Conservation (phyloP, 2,888 invertebrate genomes). For the Sycophila texana region DNA sequence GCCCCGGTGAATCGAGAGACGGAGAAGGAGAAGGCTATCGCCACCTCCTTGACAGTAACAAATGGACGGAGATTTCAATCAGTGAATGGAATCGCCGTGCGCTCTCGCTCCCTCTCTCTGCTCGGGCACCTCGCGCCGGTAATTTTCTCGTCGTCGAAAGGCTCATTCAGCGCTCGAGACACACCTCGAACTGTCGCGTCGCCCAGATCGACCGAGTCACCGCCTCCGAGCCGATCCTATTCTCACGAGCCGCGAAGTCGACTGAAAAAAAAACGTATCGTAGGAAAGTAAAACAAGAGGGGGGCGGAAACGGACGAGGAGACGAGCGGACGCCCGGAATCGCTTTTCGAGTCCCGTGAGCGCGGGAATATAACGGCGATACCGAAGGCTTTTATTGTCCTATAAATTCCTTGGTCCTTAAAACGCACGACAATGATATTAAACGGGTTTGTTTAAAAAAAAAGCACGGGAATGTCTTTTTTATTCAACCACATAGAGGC, state of each 20-base stretch:
- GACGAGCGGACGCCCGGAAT: conserved; percentile 29
- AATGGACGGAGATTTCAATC: conserved; percentile 87
- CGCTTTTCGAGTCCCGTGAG: conserved; percentile 48
- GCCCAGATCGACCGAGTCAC: conserved; percentile 55
- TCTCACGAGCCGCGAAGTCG: conserved; percentile 30
- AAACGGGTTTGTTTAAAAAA: conserved; percentile 42
- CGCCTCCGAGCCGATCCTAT: conserved; percentile 23
- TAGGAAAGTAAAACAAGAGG: conserved; percentile 8
- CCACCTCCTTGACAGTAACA: conserved; percentile 83
- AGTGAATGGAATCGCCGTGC: conserved; percentile 80
- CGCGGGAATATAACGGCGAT: conserved; percentile 49
- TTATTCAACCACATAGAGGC: conserved; percentile 38
- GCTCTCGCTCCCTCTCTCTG: conserved; percentile 50
- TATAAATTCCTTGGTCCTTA: conserved; percentile 53
- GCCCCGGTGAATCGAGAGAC: conserved; percentile 60
- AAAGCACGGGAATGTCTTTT: conserved; percentile 5
- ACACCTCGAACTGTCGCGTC: conserved; percentile 69
- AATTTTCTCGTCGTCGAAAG: conserved; percentile 55
- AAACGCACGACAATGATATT: conserved; percentile 37
- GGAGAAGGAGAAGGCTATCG: conserved; percentile 71
- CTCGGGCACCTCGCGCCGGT: conserved; percentile 50
- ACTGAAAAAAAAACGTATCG: background rate
- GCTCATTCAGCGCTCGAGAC: conserved; percentile 59
- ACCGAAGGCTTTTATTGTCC: conserved; percentile 53
- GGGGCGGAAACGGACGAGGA: background rate